Conservation (phyloP, 2,797 vertebrate genomes). For the Trichosurus vulpecula region DNA sequence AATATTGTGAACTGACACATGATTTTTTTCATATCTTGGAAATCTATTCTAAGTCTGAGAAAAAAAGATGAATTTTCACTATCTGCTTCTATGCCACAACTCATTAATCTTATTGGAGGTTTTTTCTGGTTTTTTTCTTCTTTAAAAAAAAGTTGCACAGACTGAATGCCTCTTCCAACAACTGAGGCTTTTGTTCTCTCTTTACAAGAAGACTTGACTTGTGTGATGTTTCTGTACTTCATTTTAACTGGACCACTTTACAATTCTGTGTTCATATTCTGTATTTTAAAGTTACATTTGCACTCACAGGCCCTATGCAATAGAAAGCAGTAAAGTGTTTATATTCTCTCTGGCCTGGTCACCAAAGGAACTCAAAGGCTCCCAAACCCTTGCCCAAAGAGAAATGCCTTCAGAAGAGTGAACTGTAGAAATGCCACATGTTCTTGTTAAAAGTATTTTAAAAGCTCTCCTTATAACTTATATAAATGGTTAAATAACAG, state of each 20-base stretch:
- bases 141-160: neutral
- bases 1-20: neutral
- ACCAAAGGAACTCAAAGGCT: neutral
- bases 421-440: neutral
- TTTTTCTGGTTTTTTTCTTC: neutral
- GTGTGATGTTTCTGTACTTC: neutral
- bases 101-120: neutral
- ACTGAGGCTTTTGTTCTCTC: neutral
- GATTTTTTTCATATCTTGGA: neutral
- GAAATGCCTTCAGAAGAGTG: neutral
- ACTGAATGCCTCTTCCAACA: neutral
- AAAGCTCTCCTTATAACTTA: neutral
- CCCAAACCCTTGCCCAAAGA: neutral
- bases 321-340: neutral
- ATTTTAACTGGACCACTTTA: neutral
- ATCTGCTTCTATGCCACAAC: neutral
- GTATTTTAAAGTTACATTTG: neutral
- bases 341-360: neutral
- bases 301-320: neutral
- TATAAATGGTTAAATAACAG: neutral
- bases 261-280: neutral
- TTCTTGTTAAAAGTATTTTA: neutral
- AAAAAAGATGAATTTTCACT: neutral
- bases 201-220: neutral
- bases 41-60: slow-evolving; percentile 2